Percentiles rank a stretch among this genome's conserved stretches.
phyloP scores from a whole-genome alignment of 2,888 invertebrate species.

The Archips crataeganus region DNA sequence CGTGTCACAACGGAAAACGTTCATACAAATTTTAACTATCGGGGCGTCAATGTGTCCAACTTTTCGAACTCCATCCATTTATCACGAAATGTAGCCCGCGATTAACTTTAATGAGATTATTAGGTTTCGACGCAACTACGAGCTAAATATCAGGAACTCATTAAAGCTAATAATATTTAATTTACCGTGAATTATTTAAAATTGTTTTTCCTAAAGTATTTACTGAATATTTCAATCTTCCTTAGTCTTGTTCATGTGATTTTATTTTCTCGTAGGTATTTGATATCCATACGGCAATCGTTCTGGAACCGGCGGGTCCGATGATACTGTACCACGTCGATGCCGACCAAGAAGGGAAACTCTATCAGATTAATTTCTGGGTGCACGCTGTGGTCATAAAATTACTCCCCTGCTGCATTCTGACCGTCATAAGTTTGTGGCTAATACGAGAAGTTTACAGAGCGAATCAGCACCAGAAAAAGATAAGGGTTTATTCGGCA shows the following conservation, averaged over 20 bases:
- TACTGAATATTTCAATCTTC: not conserved
- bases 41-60: too few relatives aligned
- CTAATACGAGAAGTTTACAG: conserved; percentile 90
- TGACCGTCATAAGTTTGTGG: conserved; percentile 91
- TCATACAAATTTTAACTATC: too few relatives aligned
- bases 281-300: conserved; percentile 79
- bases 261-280: conserved; percentile 65
- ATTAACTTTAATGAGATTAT: too few relatives aligned
- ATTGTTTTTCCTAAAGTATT: not conserved
- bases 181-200: too few relatives aligned
- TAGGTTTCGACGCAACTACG: too few relatives aligned
- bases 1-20: too few relatives aligned
- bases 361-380: conserved; percentile 92
- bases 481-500: conserved; percentile 80
- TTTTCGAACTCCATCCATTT: too few relatives aligned
- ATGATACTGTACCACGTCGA: conserved; percentile 81
- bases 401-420: conserved; percentile 91
- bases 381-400: conserved; percentile 93
- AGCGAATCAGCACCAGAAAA: conserved; percentile 88
- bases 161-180: too few relatives aligned
- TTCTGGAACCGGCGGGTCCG: conserved; percentile 80
- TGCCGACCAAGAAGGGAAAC: conserved; percentile 85
- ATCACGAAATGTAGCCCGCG: too few relatives aligned
- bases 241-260: not conserved
- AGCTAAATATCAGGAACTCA: too few relatives aligned